Evolutionary conservation across 2,888 invertebrate species (phyloP), one percentile per base, ranked within the genome.

Genomic region (Nomada ruficornis): DNA sequence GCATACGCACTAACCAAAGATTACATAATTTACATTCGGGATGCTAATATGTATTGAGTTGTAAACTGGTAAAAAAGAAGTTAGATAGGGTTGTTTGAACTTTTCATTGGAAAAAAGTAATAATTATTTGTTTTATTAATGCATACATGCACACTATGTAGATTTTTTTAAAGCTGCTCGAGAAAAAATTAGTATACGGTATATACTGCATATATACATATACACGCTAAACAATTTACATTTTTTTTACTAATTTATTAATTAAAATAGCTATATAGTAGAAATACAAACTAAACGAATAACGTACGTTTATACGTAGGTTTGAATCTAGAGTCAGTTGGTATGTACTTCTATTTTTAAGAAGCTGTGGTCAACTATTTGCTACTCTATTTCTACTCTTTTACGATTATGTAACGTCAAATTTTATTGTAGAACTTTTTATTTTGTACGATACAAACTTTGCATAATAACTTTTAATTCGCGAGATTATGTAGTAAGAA

Each of bases 1-100:
- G 20, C 23, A 64, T 60, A 64, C 29, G 64, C 59, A 63, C 4
- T 68, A 75, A 71, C 78, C 80, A 84, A 77, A 83, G 76, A 74
- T 65, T 54, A 83, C 50, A 52, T 70, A 72, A 71, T 69, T 13
- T 69, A 65, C 67, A 62, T 42, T 52, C 57, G 15, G 26, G 68
- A 10, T 20, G 65, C 50, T 23, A 55, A 59, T 60, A 36, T 65
- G 57, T 55, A 70, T 74, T 81, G 69, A 42, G 74, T 74, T 81
- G 74, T 81, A 50, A 64, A 70, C 59, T 65, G 67, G 11, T 67
- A 15, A 20, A 44, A 50, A 52, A 29, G 20, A 44, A 20, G 11
- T n/a, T 59, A 11, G 2, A 23, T 55, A 36, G 57, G 42, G 13
- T 42, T 7, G 36, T 36, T 15, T 47, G 15, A 47, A 47, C 2